Evolutionary conservation across 2,888 invertebrate species (phyloP).

Genomic region (Drosophila maculinotata): DNA sequence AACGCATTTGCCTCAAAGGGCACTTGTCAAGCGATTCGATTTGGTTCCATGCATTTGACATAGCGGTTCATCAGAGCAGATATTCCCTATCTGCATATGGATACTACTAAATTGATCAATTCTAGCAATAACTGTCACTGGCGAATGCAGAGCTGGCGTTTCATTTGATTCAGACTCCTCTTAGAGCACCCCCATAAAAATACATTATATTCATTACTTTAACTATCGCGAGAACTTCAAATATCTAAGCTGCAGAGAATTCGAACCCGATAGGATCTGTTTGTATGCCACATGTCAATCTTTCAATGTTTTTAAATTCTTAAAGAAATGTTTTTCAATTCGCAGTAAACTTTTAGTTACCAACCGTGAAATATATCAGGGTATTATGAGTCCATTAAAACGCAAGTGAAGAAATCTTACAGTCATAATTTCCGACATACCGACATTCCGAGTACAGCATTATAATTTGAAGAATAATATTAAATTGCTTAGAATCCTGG

Average conservation of each 20-base stretch:
- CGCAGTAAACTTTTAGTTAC: too few relatives aligned
- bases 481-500: too few relatives aligned
- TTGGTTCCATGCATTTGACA: constrained; percentile 34
- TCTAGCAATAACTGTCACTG: constrained; percentile 34
- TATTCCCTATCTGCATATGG: neutral
- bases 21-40: constrained; percentile 69
- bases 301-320: neutral
- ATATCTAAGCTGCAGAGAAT: neutral
- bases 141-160: constrained; percentile 10
- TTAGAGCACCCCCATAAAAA: constrained; percentile 7
- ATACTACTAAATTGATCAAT: constrained; percentile 16
- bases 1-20: neutral
- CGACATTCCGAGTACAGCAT: too few relatives aligned
- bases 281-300: neutral
- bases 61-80: constrained; percentile 49
- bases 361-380: too few relatives aligned
- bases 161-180: neutral
- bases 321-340: neutral
- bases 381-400: too few relatives aligned
- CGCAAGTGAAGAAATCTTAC: too few relatives aligned
- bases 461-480: too few relatives aligned
- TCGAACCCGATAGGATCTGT: neutral
- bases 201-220: too few relatives aligned
- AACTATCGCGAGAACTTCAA: too few relatives aligned
- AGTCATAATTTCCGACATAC: too few relatives aligned